phyloP scores from a whole-genome alignment of 2,797 vertebrate genomes.

The Champsocephalus gunnari region DNA sequence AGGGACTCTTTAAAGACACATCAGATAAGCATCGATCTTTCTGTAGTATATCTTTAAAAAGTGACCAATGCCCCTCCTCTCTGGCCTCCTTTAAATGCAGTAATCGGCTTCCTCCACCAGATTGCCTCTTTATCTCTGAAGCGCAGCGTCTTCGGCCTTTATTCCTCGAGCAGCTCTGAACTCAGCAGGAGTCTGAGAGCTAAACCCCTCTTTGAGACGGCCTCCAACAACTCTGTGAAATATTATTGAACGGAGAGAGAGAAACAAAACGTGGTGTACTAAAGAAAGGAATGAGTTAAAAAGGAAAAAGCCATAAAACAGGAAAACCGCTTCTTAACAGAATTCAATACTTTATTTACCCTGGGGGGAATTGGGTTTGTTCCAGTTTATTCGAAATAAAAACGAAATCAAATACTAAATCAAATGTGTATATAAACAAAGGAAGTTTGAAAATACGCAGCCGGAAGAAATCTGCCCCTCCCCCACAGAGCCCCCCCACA shows the following conservation, averaged over 20 bases:
- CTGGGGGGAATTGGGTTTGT: too few species aligned
- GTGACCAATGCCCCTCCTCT: too few species aligned
- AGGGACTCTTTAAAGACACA: too few species aligned
- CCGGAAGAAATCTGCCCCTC: too few species aligned
- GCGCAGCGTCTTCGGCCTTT: constrained; percentile 3
- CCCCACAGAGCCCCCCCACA: too few species aligned
- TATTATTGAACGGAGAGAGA: not conserved
- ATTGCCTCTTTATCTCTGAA: not conserved
- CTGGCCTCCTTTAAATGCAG: not conserved
- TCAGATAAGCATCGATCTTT: too few species aligned
- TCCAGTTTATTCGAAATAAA: too few species aligned
- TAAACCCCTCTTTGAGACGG: constrained; percentile 19
- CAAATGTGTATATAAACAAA: constrained; percentile 13
- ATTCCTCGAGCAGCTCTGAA: not conserved
- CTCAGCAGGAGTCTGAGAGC: not conserved
- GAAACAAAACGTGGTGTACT: constrained; percentile 44
- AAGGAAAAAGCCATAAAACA: not conserved
- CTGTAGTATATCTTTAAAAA: too few species aligned
- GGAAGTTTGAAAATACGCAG: too few species aligned
- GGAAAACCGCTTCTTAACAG: too few species aligned
- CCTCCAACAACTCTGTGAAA: constrained; percentile 11
- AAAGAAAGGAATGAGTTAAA: constrained; percentile 28
- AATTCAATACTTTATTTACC: too few species aligned
- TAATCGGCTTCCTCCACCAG: not conserved
- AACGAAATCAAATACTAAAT: too few species aligned